Percentiles rank a stretch among this genome's conserved stretches.
phyloP scores from a whole-genome alignment of 2,888 invertebrate genomes.

The Dioctria rufipes region DNA sequence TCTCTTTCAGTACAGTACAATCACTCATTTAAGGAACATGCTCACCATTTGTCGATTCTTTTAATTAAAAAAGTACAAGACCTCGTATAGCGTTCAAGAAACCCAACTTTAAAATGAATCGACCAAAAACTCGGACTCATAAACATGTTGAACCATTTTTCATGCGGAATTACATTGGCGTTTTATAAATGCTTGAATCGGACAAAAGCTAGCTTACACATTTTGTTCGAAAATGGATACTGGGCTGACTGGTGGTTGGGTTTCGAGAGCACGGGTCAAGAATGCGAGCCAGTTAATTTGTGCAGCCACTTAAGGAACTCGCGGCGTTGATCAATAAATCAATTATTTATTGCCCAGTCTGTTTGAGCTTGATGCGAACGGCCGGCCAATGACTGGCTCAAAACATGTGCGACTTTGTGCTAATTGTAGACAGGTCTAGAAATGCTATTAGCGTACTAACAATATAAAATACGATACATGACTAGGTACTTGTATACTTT shows the following conservation, averaged over 20 bases:
- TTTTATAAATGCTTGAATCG: slow-evolving; percentile 17
- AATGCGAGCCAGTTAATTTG: slow-evolving; percentile 49
- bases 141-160: slow-evolving; percentile 17
- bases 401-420: slow-evolving; percentile 38
- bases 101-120: not conserved
- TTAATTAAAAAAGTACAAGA: slow-evolving; percentile 36
- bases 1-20: not conserved
- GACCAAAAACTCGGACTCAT: not conserved
- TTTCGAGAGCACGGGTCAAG: slow-evolving; percentile 39
- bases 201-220: slow-evolving; percentile 13
- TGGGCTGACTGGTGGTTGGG: not conserved
- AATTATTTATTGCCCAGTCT: slow-evolving; percentile 37
- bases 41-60: not conserved
- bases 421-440: slow-evolving; percentile 46
- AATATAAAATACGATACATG: too few species aligned
- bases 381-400: slow-evolving; percentile 33
- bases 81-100: not conserved
- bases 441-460: slow-evolving; percentile 25
- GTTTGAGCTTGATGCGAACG: slow-evolving; percentile 15
- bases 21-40: too few species aligned
- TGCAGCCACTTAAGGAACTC: slow-evolving; percentile 48
- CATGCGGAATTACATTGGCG: slow-evolving; percentile 29
- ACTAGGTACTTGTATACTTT: not conserved
- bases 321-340: slow-evolving; percentile 49
- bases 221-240: slow-evolving; percentile 14